Conservation (phyloP, 2,113 vertebrate genomes). For the Siniperca chuatsi region DNA sequence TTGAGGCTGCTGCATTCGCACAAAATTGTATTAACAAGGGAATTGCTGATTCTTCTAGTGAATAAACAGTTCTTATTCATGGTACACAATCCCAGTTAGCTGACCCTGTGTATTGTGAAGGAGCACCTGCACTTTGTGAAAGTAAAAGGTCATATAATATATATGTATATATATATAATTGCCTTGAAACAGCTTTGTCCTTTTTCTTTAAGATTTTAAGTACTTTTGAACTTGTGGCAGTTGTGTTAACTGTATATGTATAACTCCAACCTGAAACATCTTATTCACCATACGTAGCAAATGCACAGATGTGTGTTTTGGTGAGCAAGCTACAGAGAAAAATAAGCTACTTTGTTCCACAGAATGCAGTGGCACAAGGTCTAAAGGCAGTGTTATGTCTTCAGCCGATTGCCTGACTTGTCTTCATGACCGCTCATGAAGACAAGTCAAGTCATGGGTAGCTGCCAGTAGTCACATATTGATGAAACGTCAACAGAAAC, state of each 20-base stretch:
- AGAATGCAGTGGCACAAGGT: background rate
- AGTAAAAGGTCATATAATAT: constrained; percentile 1
- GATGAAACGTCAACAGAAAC: constrained; percentile 8
- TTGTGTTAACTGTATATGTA: background rate
- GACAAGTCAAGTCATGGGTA: background rate
- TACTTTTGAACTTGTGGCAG: background rate
- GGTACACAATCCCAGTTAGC: background rate
- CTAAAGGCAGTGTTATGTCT: background rate
- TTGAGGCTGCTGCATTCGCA: background rate
- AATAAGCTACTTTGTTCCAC: background rate
- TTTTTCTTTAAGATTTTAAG: background rate
- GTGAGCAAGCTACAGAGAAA: background rate
- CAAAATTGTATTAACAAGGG: background rate
- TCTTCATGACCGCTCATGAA: background rate
- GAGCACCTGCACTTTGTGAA: background rate
- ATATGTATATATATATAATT: background rate
- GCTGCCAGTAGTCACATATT: constrained; percentile 21
- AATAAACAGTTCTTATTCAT: constrained; percentile 21
- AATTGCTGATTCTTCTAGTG: constrained; percentile 17
- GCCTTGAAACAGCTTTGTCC: background rate
- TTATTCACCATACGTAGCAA: background rate
- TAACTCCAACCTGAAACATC: background rate
- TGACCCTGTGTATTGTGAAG: constrained; percentile 6
- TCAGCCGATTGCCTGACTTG: constrained; percentile 16
- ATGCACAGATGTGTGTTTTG: background rate